Evolutionary conservation across 2,797 vertebrate genomes (phyloP), one percentile per base, ranked within the genome.

Genomic region (Tamandua tetradactyla): DNA sequence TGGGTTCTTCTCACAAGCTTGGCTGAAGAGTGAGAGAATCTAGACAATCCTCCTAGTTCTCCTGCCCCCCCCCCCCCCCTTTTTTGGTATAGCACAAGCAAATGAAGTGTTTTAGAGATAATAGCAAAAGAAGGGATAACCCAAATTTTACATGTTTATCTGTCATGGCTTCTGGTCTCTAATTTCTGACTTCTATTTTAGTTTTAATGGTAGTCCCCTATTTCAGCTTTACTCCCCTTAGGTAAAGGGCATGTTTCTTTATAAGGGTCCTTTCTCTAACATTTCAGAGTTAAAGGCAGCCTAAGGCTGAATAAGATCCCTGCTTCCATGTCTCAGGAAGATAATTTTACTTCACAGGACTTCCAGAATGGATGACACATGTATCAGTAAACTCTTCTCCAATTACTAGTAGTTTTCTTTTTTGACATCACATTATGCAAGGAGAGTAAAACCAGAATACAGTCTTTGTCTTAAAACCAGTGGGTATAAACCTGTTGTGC

Each of bases 371-470:
- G 82, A 49, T 68, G 88, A 52, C 69, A 87, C 18, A 42, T 61
- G 49, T 15, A 91, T 12, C 66, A 68, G 35, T 22, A 69, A 92
- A 23, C 18, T 69, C 9, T 76, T 13, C 42, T 80, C 52, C 12
- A 69, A 62, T 22, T 69, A 44, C 17, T 76, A 76, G 13, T 91
- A 30, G 18, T 85, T 78, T 10, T 59, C 68, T 61, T 82, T 15
- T 81, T 91, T 68, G 17, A 3, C 17, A 75, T 91, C 66, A 68
- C 30, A 22, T 22, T 87, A 12, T 42, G 22, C 59, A 40, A 87
- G 68, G 27, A 68, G 68, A 91, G 61, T 87, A 80, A 87, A 81
- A 49, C 49, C 59, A 91, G 75, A 86, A 87, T 61, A 59, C 15
- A 66, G 27, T 7, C 25, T 83, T 27, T 86, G 66, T 80, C 75